Evolutionary conservation across 1,140 invertebrate genomes (phyloP).

Genomic region (Telenomus remus): DNA sequence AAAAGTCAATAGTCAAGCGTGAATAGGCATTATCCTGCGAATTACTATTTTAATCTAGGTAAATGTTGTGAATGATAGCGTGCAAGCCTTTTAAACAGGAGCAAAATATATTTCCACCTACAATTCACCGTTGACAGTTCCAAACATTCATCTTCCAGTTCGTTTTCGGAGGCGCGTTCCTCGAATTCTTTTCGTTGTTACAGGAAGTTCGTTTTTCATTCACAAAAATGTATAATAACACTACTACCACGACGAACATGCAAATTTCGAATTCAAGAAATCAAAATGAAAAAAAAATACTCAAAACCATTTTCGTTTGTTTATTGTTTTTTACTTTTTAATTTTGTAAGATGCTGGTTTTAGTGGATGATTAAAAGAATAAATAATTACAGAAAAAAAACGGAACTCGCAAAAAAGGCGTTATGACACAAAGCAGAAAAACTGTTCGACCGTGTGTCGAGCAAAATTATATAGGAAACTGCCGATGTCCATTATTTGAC

Average conservation of each 20-base stretch:
- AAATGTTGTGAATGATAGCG: slow-evolving; percentile 49
- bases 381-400: no score
- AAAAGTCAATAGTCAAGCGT: slow-evolving; percentile 30
- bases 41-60: slow-evolving; percentile 48
- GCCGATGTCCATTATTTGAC: slow-evolving; percentile 24
- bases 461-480: slow-evolving; percentile 14
- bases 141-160: slow-evolving; percentile 48
- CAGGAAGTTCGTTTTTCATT: slow-evolving; percentile 23
- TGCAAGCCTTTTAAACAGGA: slow-evolving; percentile 40
- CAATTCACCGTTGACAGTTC: slow-evolving; percentile 36
- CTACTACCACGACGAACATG: neutral
- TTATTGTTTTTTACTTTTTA: no score
- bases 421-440: neutral
- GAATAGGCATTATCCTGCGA: slow-evolving; percentile 41
- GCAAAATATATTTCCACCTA: slow-evolving; percentile 47
- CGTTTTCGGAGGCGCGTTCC: slow-evolving; percentile 28
- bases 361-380: no score
- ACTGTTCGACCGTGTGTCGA: neutral
- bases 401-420: no score
- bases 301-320: no score
- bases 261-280: neutral
- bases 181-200: slow-evolving; percentile 32
- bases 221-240: slow-evolving; percentile 13
- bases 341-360: no score
- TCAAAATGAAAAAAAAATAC: no score